phyloP scores from a whole-genome alignment of 2,888 invertebrate genomes.

The Andrena camellia region DNA sequence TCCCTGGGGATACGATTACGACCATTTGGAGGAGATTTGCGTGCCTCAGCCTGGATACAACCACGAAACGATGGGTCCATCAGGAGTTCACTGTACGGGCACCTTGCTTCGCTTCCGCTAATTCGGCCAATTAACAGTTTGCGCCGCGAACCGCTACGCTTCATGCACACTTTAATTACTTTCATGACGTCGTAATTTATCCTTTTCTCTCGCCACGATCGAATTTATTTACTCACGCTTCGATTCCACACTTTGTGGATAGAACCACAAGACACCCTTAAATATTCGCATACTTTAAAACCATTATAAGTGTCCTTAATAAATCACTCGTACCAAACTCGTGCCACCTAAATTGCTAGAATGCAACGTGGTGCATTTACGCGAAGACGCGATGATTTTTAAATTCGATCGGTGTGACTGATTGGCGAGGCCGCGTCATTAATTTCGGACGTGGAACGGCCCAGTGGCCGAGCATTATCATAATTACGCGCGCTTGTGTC shows the following conservation, averaged over 20 bases:
- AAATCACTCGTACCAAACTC: too few species aligned
- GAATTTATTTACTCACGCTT: neutral
- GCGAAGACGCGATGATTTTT: neutral
- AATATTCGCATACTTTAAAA: too few species aligned
- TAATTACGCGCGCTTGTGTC: conserved; percentile 74
- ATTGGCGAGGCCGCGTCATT: neutral
- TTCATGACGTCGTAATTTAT: neutral
- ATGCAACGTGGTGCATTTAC: neutral
- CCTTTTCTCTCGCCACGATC: neutral
- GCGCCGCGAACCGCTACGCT: conserved; percentile 5
- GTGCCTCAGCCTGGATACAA: conserved; percentile 79
- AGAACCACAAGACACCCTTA: too few species aligned
- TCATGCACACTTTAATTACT: conserved; percentile 7
- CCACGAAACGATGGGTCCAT: conserved; percentile 85
- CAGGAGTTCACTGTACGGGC: conserved; percentile 83
- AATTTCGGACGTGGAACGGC: conserved; percentile 25
- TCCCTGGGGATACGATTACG: conserved; percentile 84
- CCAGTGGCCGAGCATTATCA: conserved; percentile 40
- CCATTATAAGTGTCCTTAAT: too few species aligned
- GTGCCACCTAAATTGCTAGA: neutral
- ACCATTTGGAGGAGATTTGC: conserved; percentile 81
- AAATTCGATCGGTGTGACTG: conserved; percentile 26
- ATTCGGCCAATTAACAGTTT: conserved; percentile 45
- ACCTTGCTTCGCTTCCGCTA: conserved; percentile 61
- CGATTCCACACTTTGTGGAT: neutral